Conservation (phyloP, 2,797 vertebrate species). For the Gadopsis bispinosus region DNA sequence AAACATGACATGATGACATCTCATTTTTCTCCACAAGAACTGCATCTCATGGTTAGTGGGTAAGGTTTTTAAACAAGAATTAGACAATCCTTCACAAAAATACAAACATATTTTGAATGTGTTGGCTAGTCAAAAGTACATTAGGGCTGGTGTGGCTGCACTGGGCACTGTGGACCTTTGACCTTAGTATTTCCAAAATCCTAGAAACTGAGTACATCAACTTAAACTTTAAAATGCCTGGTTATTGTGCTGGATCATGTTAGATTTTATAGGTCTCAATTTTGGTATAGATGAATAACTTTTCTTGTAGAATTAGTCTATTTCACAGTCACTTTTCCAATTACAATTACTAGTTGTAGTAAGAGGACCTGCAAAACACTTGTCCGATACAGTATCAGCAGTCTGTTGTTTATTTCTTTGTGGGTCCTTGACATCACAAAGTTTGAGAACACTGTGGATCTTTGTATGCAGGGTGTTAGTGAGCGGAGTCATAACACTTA, state of each 20-base stretch:
- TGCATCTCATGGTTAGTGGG: too few relatives aligned
- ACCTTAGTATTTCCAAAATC: too few relatives aligned
- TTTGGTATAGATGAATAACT: not conserved
- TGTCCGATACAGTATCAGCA: not conserved
- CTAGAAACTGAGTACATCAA: too few relatives aligned
- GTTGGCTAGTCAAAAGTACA: too few relatives aligned
- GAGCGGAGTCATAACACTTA: slow-evolving; percentile 20
- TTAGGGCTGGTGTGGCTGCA: too few relatives aligned
- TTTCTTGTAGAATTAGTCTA: not conserved
- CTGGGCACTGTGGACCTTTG: too few relatives aligned
- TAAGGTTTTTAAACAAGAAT: too few relatives aligned
- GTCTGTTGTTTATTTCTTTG: not conserved
- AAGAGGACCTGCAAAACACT: not conserved
- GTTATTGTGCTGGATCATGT: not conserved
- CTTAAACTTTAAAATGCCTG: not conserved
- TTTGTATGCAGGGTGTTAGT: not conserved
- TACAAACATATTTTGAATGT: too few relatives aligned
- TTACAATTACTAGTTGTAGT: not conserved
- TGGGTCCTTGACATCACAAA: not conserved
- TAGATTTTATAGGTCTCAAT: not conserved
- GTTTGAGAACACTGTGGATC: not conserved
- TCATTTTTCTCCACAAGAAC: too few relatives aligned
- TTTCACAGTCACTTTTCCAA: not conserved
- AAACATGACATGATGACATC: too few relatives aligned
- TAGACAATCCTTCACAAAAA: too few relatives aligned